Base-by-base conservation (phyloP, 1,140 invertebrate genomes). In the Trichonephila clavata region DNA sequence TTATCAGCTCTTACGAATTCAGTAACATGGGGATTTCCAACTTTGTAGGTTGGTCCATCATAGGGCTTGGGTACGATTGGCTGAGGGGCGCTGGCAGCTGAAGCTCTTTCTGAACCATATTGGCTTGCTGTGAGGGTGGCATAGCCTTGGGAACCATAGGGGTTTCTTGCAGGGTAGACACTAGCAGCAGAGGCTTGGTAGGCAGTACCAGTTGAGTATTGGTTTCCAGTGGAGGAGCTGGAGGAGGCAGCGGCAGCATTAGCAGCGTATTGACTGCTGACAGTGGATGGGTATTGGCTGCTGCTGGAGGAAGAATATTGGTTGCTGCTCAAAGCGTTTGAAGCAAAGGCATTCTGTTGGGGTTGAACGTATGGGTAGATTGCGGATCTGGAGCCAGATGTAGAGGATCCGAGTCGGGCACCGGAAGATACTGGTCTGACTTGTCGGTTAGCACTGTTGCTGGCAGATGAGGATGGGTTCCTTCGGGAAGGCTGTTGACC, bases 11-110 rank as follows among this genome's bases (percentile, higher is more conserved):
- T 27, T 16, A n/a, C 21, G 61, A 89, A 60, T 32, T 94, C 87
- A 27, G 86, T 94, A 10, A 94, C 63, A 24, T 94, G 93, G 20
- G 93, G 93, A 60, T 94, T 94, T 59, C 93, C 93, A 24, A 90
- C 27, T 24, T 83, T 89, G 93, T 94, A 94, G 16, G 86, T 94
- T 32, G 86, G 87, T 27, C 93, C 93, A 63, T 93, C 92, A 27
- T 93, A 93, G 63, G 92, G 92, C 39, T 81, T 93, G 68, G 92
- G 63, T 13, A 87, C 86, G 32, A 93, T 88, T 32, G 86, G 84
- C 50, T 50, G 32, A 21, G 83, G 71, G 21, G 50, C 32, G 57
- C 32, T 83, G 21, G 59, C 27, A 24, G 84, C 65, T 16, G 65
- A 88, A 16, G 86, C 27, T 16, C 71, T 81, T 63, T 39, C 87